Conservation (phyloP, 1,140 invertebrate species). For the Hyposmocoma kahamanoa region DNA sequence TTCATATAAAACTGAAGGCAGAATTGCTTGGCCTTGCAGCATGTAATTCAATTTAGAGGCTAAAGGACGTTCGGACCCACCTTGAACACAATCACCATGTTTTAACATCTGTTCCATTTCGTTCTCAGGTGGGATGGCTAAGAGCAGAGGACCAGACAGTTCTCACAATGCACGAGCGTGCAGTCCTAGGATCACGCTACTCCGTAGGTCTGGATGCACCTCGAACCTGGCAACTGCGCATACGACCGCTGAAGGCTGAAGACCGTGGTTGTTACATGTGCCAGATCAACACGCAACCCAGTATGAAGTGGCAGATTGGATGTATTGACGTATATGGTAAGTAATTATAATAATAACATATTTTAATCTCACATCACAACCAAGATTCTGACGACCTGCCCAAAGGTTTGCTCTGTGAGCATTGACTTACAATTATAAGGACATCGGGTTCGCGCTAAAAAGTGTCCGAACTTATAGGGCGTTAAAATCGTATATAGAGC, state of each 20-base stretch:
- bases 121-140: conserved; percentile 88
- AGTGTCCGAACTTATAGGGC: too few species aligned
- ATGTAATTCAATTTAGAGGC: too few species aligned
- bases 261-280: conserved; percentile 90
- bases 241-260: conserved; percentile 80
- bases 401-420: too few species aligned
- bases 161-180: conserved; percentile 86
- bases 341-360: conserved; percentile 13
- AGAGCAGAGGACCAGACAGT: conserved; percentile 92
- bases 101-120: too few species aligned
- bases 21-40: too few species aligned
- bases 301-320: conserved; percentile 90
- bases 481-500: too few species aligned
- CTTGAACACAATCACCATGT: too few species aligned
- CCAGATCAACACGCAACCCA: conserved; percentile 87
- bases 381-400: too few species aligned
- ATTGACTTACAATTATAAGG: too few species aligned
- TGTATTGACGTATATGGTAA: conserved; percentile 92
- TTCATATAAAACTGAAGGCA: too few species aligned
- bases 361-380: background rate
- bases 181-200: conserved; percentile 88
- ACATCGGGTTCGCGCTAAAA: too few species aligned
- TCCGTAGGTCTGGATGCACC: conserved; percentile 83
- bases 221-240: conserved; percentile 84
- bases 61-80: too few species aligned